Percentiles rank a stretch among this genome's conserved stretches.
Conservation (phyloP, 2,888 invertebrate species). For the Adelphocoris suturalis region DNA sequence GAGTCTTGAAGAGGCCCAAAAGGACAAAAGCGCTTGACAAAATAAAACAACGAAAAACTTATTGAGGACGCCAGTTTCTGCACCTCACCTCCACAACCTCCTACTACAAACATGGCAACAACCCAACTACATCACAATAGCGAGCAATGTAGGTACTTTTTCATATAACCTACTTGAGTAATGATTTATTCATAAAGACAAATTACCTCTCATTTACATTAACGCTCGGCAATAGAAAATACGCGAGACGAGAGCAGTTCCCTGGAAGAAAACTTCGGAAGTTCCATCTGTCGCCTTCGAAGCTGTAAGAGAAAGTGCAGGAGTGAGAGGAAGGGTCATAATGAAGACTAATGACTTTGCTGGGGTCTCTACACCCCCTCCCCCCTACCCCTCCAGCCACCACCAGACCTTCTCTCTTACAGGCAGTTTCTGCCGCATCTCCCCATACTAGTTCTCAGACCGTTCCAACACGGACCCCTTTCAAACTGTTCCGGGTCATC, state of each 20-base stretch:
- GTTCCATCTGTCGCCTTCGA: conserved; percentile 14
- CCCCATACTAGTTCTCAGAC: conserved; percentile 9
- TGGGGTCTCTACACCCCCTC: background rate
- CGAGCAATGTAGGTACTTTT: no score
- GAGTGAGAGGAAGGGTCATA: background rate
- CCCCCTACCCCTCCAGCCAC: no score
- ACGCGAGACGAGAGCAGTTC: background rate
- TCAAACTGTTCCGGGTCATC: conserved; percentile 50
- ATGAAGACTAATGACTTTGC: conserved; percentile 54
- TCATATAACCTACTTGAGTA: no score
- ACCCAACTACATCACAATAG: no score
- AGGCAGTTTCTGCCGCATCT: conserved; percentile 28
- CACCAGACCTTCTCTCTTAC: background rate
- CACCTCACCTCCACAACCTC: no score
- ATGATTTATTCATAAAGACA: background rate
- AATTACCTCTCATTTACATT: background rate
- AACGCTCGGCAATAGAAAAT: background rate
- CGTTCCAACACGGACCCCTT: conserved; percentile 11
- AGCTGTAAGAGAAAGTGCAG: conserved; percentile 2
- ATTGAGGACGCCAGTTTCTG: no score
- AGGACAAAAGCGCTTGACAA: no score
- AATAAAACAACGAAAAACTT: no score
- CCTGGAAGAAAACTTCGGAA: conserved; percentile 9
- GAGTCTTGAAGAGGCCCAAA: no score
- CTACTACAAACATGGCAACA: no score